Percentiles rank a stretch among this genome's conserved stretches.
Conservation (phyloP, 1,140 invertebrate genomes). For the Drosophila rufa region DNA sequence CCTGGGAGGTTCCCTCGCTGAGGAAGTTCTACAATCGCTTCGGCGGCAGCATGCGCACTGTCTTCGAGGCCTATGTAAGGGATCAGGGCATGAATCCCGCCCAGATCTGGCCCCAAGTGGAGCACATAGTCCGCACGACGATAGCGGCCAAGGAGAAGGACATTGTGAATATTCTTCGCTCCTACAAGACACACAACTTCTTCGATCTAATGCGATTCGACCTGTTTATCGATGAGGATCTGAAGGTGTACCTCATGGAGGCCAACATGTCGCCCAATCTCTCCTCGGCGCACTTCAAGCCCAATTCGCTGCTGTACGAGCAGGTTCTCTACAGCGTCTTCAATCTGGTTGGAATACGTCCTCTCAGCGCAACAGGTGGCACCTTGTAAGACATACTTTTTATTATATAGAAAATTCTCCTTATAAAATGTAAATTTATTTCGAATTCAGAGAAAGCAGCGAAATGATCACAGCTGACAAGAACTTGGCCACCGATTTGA, state of each 20-base stretch:
- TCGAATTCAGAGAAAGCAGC: conserved; percentile 85
- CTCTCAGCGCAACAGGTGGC: conserved; percentile 31
- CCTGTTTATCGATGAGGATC: conserved; percentile 94
- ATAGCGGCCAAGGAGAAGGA: conserved; percentile 91
- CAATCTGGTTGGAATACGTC: conserved; percentile 90
- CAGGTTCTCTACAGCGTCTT: conserved; percentile 96
- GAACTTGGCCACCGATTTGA: conserved; percentile 92
- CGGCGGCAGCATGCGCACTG: conserved; percentile 94
- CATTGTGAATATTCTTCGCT: conserved; percentile 87
- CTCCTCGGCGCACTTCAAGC: conserved; percentile 95
- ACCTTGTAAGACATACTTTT: conserved; percentile 27
- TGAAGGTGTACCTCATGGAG: conserved; percentile 96
- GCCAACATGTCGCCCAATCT: conserved; percentile 99
- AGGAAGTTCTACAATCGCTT: conserved; percentile 91
- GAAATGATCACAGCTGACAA: conserved; percentile 92
- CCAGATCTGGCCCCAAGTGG: conserved; percentile 93
- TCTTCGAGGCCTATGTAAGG: conserved; percentile 93
- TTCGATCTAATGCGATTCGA: conserved; percentile 98
- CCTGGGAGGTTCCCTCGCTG: conserved; percentile 96
- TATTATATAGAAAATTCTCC: neutral
- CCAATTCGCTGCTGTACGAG: conserved; percentile 95
- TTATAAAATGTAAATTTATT: neutral
- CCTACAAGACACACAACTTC: conserved; percentile 90
- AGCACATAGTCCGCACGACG: conserved; percentile 91
- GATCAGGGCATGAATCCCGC: conserved; percentile 89